A percentile compares a stretch with the other conserved stretches of the same genome.
Evolutionary conservation across 2,797 vertebrate genomes (phyloP).

Genomic region (Cynodonichthys magdalenae): DNA sequence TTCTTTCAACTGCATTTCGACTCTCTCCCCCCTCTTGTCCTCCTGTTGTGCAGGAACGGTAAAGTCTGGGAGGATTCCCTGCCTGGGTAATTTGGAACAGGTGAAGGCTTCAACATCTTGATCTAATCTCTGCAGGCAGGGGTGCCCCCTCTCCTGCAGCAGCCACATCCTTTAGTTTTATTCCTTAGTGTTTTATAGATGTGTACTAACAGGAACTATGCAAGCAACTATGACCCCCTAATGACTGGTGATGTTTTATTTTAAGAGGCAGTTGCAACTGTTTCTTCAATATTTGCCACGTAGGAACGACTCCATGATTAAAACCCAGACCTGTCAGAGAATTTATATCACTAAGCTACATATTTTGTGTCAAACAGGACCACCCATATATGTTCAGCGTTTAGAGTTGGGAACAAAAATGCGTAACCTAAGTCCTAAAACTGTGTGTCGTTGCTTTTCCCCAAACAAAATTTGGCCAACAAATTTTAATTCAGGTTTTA

Average conservation of each 20-base stretch:
- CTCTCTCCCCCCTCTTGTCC: slow-evolving; percentile 38
- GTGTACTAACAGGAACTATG: slow-evolving; percentile 38
- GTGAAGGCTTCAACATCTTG: slow-evolving; percentile 74
- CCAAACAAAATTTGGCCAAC: slow-evolving; percentile 53
- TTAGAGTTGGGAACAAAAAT: too few relatives aligned
- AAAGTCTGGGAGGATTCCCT: slow-evolving; percentile 64
- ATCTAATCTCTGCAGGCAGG: slow-evolving; percentile 56
- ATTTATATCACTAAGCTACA: slow-evolving; percentile 31
- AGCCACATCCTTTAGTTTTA: slow-evolving; percentile 49
- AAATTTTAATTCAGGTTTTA: slow-evolving; percentile 55
- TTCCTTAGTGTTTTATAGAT: slow-evolving; percentile 30
- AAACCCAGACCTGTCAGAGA: slow-evolving; percentile 19
- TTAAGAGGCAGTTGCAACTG: slow-evolving; percentile 29
- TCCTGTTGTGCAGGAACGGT: slow-evolving; percentile 35
- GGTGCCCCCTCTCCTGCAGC: slow-evolving; percentile 39
- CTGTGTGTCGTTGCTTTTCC: slow-evolving; percentile 24
- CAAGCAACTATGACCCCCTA: slow-evolving; percentile 43
- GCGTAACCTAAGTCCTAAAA: slow-evolving; percentile 49
- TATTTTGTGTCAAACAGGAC: slow-evolving; percentile 43
- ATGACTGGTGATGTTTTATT: slow-evolving; percentile 37
- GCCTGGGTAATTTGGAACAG: slow-evolving; percentile 67
- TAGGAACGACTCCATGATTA: slow-evolving; percentile 17
- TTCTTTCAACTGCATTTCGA: slow-evolving; percentile 28
- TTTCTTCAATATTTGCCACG: slow-evolving; percentile 29
- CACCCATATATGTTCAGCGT: slow-evolving; percentile 33